phyloP scores from a whole-genome alignment of 2,888 invertebrate genomes.

The Drosophila nigricruria region DNA sequence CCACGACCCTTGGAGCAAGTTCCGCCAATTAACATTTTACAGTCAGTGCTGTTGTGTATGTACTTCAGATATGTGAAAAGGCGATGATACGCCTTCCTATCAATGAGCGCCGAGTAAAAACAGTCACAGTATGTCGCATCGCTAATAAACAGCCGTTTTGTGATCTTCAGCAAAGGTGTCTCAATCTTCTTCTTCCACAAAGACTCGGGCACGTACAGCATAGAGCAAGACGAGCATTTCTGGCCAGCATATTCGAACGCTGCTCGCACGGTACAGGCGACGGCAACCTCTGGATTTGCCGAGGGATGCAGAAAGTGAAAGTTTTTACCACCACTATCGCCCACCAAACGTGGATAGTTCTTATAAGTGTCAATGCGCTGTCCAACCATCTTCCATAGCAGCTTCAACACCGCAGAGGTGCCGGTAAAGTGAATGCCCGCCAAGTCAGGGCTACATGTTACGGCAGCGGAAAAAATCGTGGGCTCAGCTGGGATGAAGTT shows the following conservation, averaged over 20 bases:
- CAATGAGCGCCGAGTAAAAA: conserved; percentile 98
- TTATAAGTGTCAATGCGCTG: conserved; percentile 92
- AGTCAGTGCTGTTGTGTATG: conserved; percentile 86
- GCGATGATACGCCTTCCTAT: conserved; percentile 94
- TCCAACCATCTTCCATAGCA: conserved; percentile 95
- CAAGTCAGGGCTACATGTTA: conserved; percentile 92
- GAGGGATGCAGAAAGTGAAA: conserved; percentile 97
- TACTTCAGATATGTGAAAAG: conserved; percentile 94
- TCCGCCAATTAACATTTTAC: conserved; percentile 94
- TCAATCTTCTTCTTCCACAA: conserved; percentile 87
- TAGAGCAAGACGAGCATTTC: conserved; percentile 98
- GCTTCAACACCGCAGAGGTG: conserved; percentile 96
- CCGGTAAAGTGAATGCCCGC: conserved; percentile 99
- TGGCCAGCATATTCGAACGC: conserved; percentile 98
- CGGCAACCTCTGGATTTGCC: conserved; percentile 93
- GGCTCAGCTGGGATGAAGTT: conserved; percentile 98
- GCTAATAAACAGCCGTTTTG: conserved; percentile 92
- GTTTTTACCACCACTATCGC: conserved; percentile 99
- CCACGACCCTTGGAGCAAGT: conserved; percentile 92
- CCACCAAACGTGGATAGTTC: conserved; percentile 96
- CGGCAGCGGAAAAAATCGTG: conserved; percentile 94
- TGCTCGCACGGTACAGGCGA: conserved; percentile 93
- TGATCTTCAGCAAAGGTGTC: conserved; percentile 89
- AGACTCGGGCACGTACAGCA: conserved; percentile 96
- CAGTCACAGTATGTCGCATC: conserved; percentile 91